These are phyloP conservation scores for Cardiocondyla obscurior DNA, from an alignment of 1,140 invertebrate species.

Conservation along the genomic window DNA sequence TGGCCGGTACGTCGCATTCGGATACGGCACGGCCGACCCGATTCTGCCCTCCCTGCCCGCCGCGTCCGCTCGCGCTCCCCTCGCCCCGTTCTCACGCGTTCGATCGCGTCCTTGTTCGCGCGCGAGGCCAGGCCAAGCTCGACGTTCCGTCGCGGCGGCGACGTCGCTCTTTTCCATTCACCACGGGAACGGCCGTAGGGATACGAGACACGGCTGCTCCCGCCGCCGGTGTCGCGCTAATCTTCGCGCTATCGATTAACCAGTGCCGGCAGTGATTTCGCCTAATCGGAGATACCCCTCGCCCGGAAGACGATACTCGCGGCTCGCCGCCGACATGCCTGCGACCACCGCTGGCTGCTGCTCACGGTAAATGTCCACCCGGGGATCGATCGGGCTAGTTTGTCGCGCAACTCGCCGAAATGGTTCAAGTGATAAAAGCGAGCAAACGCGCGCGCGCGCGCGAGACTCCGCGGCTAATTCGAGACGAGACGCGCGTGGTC, in stretches of 20 bases:
- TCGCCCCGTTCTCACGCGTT: conserved; percentile 19
- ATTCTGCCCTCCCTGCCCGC: conserved; percentile 45
- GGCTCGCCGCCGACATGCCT: background rate
- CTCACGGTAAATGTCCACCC: conserved; percentile 54
- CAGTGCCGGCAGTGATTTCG: conserved; percentile 70
- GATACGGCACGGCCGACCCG: conserved; percentile 46
- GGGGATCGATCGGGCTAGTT: background rate
- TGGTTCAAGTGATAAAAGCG: background rate
- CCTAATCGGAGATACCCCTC: background rate
- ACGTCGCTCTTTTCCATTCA: background rate
- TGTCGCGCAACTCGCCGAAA: background rate
- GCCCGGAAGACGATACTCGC: background rate
- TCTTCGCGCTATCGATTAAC: conserved; percentile 79
- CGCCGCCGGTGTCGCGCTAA: conserved; percentile 72
- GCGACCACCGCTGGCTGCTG: background rate
- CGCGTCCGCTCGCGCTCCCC: conserved; percentile 26
- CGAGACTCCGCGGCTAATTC: conserved; percentile 16
- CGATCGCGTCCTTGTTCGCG: conserved; percentile 39
- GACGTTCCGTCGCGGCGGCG: background rate
- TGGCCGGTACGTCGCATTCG: conserved; percentile 59
- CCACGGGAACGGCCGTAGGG: background rate
- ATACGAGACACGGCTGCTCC: conserved; percentile 1
- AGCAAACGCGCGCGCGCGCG: background rate
- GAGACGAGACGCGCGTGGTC: conserved; percentile 11
- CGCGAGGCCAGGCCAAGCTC: conserved; percentile 1